Conservation (phyloP, 2,113 vertebrate species). For the Corythoichthys intestinalis region DNA sequence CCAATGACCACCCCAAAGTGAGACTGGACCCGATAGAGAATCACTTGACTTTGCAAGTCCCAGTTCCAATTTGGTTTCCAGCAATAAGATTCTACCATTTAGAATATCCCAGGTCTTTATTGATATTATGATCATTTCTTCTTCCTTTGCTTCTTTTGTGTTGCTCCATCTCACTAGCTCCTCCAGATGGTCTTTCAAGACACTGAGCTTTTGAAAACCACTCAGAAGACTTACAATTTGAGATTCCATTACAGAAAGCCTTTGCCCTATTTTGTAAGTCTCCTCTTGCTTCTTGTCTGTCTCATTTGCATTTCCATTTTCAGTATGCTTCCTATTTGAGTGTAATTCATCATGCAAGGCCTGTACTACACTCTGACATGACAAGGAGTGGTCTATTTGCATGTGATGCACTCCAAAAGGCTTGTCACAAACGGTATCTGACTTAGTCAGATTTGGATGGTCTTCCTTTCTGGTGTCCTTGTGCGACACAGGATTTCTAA, state of each 20-base stretch:
- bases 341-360: neutral
- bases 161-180: constrained; percentile 59
- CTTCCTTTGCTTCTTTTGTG: constrained; percentile 33
- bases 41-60: constrained; percentile 28
- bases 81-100: constrained; percentile 80
- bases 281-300: neutral
- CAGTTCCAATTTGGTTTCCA: constrained; percentile 84
- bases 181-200: constrained; percentile 74
- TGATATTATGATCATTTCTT: constrained; percentile 48
- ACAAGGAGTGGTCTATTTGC: too few species aligned
- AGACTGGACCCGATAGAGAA: neutral
- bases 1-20: too few species aligned
- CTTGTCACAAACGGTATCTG: constrained; percentile 1
- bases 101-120: constrained; percentile 84
- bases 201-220: constrained; percentile 70
- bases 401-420: too few species aligned
- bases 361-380: neutral
- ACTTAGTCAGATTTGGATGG: constrained; percentile 4
- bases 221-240: constrained; percentile 62
- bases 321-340: neutral
- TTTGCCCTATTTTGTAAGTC: constrained; percentile 37
- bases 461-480: constrained; percentile 14
- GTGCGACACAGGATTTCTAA: constrained; percentile 7
- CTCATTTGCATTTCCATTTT: neutral
- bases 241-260: constrained; percentile 69